Conservation (phyloP, 2,888 invertebrate genomes). For the Hoplodrina ambigua region DNA sequence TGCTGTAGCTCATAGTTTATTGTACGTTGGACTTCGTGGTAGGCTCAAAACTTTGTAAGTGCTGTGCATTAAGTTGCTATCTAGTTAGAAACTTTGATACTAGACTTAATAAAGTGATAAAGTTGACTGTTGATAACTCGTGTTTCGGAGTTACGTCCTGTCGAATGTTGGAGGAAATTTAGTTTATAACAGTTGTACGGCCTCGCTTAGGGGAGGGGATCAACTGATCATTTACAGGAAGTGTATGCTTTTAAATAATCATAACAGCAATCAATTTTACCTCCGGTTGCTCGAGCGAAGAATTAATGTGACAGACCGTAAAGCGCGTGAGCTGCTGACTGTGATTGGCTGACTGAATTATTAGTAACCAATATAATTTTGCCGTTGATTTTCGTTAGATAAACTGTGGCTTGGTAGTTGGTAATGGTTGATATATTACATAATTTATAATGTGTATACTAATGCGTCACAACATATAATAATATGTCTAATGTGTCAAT, state of each 20-base stretch:
- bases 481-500: too few relatives aligned
- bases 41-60: slow-evolving; percentile 38
- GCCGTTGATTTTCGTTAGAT: too few relatives aligned
- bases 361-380: neutral
- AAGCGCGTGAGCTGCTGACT: neutral
- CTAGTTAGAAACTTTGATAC: slow-evolving; percentile 46
- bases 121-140: slow-evolving; percentile 55
- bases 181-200: slow-evolving; percentile 26
- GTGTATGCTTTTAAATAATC: neutral
- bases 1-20: slow-evolving; percentile 40
- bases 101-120: slow-evolving; percentile 51
- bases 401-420: too few relatives aligned
- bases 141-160: slow-evolving; percentile 38
- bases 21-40: slow-evolving; percentile 5
- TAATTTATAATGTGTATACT: neutral
- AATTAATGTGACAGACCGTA: neutral
- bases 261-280: neutral
- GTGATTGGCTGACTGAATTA: neutral
- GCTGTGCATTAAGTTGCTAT: slow-evolving; percentile 49
- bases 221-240: slow-evolving; percentile 13
- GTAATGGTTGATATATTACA: neutral
- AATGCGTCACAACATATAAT: too few relatives aligned
- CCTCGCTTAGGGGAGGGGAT: slow-evolving; percentile 1
- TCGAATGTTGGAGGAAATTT: slow-evolving; percentile 36
- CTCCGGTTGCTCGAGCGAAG: neutral